These are phyloP conservation scores for Octopus sinensis DNA, from an alignment of 1,140 invertebrate genomes.

Conservation along the genomic window DNA sequence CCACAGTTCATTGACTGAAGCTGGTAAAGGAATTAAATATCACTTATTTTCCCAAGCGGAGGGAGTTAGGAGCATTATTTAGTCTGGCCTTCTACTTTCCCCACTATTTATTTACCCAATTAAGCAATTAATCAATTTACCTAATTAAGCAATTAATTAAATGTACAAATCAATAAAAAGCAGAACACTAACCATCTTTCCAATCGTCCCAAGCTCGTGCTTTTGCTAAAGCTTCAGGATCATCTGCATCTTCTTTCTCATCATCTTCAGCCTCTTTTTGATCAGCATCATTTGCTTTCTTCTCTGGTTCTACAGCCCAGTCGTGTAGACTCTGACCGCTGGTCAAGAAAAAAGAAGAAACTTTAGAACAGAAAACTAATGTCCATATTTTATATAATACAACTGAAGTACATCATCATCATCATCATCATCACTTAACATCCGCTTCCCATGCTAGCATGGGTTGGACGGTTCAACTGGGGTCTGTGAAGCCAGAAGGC, in stretches of 20 bases:
- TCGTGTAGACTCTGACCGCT: constrained; percentile 21
- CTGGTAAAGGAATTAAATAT: too few relatives aligned
- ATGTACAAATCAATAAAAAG: not conserved
- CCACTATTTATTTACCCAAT: too few relatives aligned
- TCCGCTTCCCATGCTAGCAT: too few relatives aligned
- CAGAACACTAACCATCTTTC: constrained; percentile 68
- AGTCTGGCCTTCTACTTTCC: too few relatives aligned
- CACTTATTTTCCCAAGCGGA: too few relatives aligned
- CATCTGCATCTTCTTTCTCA: constrained; percentile 70
- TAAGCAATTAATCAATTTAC: not conserved
- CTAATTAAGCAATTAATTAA: not conserved
- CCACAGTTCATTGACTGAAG: too few relatives aligned
- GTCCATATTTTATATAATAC: too few relatives aligned
- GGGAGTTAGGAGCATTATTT: too few relatives aligned
- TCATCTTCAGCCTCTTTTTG: constrained; percentile 65
- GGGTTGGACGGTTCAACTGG: too few relatives aligned
- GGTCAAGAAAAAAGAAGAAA: constrained; percentile 12
- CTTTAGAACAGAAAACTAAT: not conserved
- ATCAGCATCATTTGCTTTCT: constrained; percentile 58
- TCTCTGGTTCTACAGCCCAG: constrained; percentile 37
- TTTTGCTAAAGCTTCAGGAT: constrained; percentile 69
- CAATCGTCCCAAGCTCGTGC: constrained; percentile 82
- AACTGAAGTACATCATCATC: too few relatives aligned
- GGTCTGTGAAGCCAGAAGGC: too few relatives aligned
- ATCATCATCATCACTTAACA: too few relatives aligned